Conservation (phyloP, 2,797 vertebrate genomes). For the Cyprinella venusta region DNA sequence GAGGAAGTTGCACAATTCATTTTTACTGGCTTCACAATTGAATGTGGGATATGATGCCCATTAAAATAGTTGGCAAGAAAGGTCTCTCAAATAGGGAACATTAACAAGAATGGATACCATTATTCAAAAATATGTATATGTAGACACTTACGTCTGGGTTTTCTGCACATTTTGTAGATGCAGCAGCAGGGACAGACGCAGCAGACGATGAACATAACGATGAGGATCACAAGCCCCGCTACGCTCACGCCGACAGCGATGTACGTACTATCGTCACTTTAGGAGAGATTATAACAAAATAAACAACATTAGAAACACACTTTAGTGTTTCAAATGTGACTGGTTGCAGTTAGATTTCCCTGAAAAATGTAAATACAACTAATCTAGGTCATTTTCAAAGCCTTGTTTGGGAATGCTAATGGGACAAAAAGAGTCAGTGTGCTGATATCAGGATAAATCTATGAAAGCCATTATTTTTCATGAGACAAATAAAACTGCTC, state of each 20-base stretch:
- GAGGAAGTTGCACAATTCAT: not conserved
- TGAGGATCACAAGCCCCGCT: constrained; percentile 60
- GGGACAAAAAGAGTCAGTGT: not conserved
- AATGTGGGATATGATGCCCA: not conserved
- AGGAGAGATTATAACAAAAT: not conserved
- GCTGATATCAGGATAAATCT: not conserved
- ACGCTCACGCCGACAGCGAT: constrained; percentile 64
- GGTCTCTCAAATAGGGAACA: not conserved
- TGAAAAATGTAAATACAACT: not conserved
- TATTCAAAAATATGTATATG: not conserved
- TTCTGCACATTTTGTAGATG: constrained; percentile 88
- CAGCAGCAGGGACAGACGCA: constrained; percentile 92
- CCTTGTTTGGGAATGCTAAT: not conserved
- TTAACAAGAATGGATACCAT: not conserved
- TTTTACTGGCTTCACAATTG: not conserved
- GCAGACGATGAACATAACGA: constrained; percentile 82
- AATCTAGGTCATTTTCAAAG: not conserved
- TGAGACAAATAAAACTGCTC: constrained; percentile 7
- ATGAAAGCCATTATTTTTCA: not conserved
- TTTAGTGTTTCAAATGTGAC: not conserved
- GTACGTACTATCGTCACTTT: not conserved
- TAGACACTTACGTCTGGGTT: constrained; percentile 81
- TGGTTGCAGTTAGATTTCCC: not conserved
- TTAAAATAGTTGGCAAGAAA: not conserved
- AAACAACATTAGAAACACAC: not conserved